A percentile compares a stretch with the other conserved stretches of the same genome.
Conservation (phyloP, 2,888 invertebrate species). For the Lobophora halterata region DNA sequence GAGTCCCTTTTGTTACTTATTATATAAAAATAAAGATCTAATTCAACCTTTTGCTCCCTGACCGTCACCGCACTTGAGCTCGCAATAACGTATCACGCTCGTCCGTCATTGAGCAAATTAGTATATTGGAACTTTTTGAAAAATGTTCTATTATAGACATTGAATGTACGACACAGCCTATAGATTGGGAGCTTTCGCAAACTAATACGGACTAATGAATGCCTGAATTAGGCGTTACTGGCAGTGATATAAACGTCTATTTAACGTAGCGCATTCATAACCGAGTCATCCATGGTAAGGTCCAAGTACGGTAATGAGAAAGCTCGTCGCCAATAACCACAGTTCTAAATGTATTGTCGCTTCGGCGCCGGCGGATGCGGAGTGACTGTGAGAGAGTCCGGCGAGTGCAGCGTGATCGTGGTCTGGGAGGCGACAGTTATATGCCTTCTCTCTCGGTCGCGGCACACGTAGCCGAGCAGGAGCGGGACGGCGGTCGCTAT, state of each 20-base stretch:
- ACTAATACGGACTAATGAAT: too few species aligned
- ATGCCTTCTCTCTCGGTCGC: conserved; percentile 33
- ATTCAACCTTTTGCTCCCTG: conserved; percentile 41
- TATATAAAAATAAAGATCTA: conserved; percentile 66
- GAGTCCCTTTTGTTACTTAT: conserved; percentile 39
- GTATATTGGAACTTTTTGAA: conserved; percentile 16
- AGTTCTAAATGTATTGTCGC: conserved; percentile 19
- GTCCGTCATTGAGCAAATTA: conserved; percentile 35
- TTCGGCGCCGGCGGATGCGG: conserved; percentile 57
- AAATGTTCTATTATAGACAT: background rate
- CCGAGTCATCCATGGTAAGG: too few species aligned
- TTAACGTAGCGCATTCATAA: too few species aligned
- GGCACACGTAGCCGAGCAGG: conserved; percentile 66
- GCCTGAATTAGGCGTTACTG: conserved; percentile 2
- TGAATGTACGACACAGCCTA: background rate
- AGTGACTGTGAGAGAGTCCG: conserved; percentile 69
- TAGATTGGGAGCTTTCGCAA: conserved; percentile 8
- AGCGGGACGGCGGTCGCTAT: conserved; percentile 62
- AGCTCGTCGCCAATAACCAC: too few species aligned
- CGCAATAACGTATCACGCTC: conserved; percentile 24
- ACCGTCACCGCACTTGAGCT: conserved; percentile 44
- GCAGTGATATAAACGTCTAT: too few species aligned
- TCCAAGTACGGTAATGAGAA: too few species aligned
- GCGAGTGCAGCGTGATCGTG: conserved; percentile 67
- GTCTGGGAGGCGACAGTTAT: conserved; percentile 29